Conservation (phyloP, 2,113 vertebrate species). For the Sylvilagus bachmani region DNA sequence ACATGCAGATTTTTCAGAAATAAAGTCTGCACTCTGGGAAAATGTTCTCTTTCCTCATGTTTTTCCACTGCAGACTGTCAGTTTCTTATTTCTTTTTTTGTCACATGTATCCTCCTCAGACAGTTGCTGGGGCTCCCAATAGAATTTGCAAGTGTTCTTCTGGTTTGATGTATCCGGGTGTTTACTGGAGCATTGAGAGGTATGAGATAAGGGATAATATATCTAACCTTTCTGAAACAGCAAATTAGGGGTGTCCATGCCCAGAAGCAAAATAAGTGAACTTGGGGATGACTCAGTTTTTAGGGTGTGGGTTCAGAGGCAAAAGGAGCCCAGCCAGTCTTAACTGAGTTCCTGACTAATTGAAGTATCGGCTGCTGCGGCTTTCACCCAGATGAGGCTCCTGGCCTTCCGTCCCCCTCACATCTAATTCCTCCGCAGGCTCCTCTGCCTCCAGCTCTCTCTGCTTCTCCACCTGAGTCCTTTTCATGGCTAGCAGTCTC, state of each 20-base stretch:
- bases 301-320: constrained; percentile 71
- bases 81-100: constrained; percentile 7
- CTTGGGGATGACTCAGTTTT: constrained; percentile 78
- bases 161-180: not conserved
- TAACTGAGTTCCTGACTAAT: constrained; percentile 34
- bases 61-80: too few relatives aligned
- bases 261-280: constrained; percentile 75
- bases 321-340: constrained; percentile 70
- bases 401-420: not conserved
- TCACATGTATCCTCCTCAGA: not conserved
- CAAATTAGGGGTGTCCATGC: constrained; percentile 41
- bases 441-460: not conserved
- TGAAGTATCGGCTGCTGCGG: not conserved
- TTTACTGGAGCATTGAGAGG: constrained; percentile 2
- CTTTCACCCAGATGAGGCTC: not conserved
- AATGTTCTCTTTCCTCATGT: not conserved
- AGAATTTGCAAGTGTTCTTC: not conserved
- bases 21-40: not conserved
- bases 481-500: not conserved
- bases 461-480: not conserved
- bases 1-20: not conserved
- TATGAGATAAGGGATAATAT: constrained; percentile 25
- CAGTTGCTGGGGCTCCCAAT: not conserved
- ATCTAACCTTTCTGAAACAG: constrained; percentile 52
- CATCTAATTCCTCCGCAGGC: not conserved